phyloP scores from a whole-genome alignment of 1,140 invertebrate species.

The Drosophila bifasciata region DNA sequence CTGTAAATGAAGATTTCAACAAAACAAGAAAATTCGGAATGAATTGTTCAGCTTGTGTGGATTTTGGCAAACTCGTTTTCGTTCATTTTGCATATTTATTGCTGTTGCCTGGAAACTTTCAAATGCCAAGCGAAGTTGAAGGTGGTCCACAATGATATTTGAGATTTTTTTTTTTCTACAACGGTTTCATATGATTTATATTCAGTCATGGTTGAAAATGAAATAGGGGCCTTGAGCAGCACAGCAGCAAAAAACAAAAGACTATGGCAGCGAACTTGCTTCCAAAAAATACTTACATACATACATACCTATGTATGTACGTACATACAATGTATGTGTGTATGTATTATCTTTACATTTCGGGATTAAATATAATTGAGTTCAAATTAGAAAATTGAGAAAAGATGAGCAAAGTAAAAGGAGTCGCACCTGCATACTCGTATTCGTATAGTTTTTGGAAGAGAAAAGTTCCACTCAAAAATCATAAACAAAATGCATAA shows the following conservation, averaged over 20 bases:
- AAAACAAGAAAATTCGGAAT: constrained; percentile 67
- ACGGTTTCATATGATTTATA: constrained; percentile 64
- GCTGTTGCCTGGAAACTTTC: constrained; percentile 60
- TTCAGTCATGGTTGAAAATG: constrained; percentile 69
- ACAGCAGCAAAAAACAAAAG: constrained; percentile 59
- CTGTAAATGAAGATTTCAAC: constrained; percentile 59
- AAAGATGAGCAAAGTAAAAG: background rate
- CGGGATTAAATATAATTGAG: too few species aligned
- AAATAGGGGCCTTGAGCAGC: constrained; percentile 38
- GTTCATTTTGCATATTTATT: constrained; percentile 70
- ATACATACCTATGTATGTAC: constrained; percentile 15
- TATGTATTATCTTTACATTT: too few species aligned
- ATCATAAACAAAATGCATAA: constrained; percentile 33
- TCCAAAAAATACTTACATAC: constrained; percentile 35
- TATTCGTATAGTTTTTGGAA: background rate
- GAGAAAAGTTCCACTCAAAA: constrained; percentile 21
- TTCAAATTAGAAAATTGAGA: too few species aligned
- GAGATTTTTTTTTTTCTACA: constrained; percentile 26
- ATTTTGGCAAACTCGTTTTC: constrained; percentile 65
- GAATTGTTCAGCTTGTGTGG: constrained; percentile 50
- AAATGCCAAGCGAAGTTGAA: constrained; percentile 81
- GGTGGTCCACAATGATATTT: constrained; percentile 73
- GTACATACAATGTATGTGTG: too few species aligned
- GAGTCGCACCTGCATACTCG: background rate
- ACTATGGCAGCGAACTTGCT: constrained; percentile 69